Base-by-base conservation (phyloP, 2,888 invertebrate genomes). In the Cecidostiba fungosa region DNA sequence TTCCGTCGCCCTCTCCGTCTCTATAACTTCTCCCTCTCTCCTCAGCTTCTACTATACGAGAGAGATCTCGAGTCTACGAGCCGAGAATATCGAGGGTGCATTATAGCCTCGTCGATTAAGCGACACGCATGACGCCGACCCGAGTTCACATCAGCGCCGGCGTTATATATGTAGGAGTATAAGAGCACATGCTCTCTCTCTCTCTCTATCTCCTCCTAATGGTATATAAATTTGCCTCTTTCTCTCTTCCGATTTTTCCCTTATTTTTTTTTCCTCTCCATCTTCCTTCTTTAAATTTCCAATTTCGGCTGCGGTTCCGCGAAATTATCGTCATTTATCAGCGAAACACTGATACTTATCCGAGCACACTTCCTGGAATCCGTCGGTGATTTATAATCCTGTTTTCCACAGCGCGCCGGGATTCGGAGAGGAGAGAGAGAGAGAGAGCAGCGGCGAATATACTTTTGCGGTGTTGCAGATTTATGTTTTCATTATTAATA, bases 91-190 rank as follows among this genome's bases (percentile, higher is more conserved):
- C 83, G 73, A 84, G 82, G 81, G 69, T 82, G 85, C 87, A 84
- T 86, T 87, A 87, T 84, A 82, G 83, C 85, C 26, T 54, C 80
- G 87, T 88, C 88, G 87, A 89, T 87, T 88, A 88, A 88, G 85
- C 87, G 85, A 77, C 87, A 87, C 87, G 86, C 86, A 86, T 84
- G 82, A 85, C 74, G 74, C 84, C 43, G 39, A 69, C 73, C 8
- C 50, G 36, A 23, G 85, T 85, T 81, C 80, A 85, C 83, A 81
- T 77, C 86, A 77, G n/a, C 26, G n/a, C 39, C 39, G 16, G 26
- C 73, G 80, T 87, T 74, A 62, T 74, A 32, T 87, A 78, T 36
- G 70, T 3, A 6, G 29, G 72, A 23, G 73, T 36, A 66, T 3
- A 6, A 39, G 72, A 23, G 73, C 54, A 73, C 77, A 70, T 54